phyloP scores from a whole-genome alignment of 2,797 vertebrate species.

The Octomys mimax region DNA sequence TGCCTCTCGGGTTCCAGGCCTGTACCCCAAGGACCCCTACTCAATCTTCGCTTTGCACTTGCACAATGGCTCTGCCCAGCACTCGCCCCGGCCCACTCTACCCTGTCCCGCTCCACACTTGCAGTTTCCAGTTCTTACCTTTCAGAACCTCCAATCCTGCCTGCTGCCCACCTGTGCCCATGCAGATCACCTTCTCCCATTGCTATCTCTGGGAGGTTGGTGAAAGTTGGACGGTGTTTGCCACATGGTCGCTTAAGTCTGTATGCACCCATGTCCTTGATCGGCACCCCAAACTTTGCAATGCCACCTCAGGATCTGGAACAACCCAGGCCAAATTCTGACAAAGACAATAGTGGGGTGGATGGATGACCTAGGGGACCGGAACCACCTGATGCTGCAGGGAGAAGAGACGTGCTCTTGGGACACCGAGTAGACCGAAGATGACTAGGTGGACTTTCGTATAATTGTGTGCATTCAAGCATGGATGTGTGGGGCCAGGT shows the following conservation, averaged over 20 bases:
- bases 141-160: neutral
- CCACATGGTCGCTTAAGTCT: neutral
- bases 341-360: neutral
- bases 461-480: neutral
- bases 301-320: neutral
- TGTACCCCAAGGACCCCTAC: rapidly evolving
- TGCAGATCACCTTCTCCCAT: neutral
- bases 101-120: neutral
- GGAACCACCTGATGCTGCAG: too few species aligned
- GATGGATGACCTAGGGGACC: neutral
- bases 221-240: neutral
- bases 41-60: neutral
- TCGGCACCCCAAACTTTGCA: neutral
- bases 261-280: neutral
- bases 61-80: rapidly evolving
- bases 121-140: neutral
- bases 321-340: neutral
- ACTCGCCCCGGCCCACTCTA: rapidly evolving
- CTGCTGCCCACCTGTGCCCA: neutral
- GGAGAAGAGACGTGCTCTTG: rapidly evolving
- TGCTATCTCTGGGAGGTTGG: neutral
- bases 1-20: rapidly evolving
- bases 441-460: neutral
- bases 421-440: rapidly evolving
- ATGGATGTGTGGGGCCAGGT: neutral